Evolutionary conservation across 1,140 invertebrate species (phyloP).

Genomic region (Phortica variegata): DNA sequence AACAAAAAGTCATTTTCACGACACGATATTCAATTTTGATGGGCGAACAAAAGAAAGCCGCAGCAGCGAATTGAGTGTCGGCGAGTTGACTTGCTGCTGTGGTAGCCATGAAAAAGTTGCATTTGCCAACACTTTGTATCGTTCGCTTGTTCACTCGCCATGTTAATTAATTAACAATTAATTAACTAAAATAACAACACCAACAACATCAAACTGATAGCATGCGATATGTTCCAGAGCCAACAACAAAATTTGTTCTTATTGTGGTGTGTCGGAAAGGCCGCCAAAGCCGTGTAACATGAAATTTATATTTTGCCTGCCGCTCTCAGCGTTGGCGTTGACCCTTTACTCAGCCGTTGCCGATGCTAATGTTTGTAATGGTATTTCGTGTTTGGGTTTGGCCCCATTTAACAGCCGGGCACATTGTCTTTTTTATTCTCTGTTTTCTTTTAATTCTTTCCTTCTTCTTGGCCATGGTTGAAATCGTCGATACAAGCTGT

Average conservation of each 20-base stretch:
- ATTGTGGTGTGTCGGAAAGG: background rate
- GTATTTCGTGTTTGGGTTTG: slow-evolving; percentile 41
- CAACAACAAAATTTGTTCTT: slow-evolving; percentile 18
- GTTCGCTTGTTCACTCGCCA: slow-evolving; percentile 6
- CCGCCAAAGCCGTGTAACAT: too few species aligned
- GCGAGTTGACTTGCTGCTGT: too few species aligned
- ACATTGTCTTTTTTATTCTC: too few species aligned
- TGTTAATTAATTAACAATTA: slow-evolving; percentile 56
- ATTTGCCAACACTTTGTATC: slow-evolving; percentile 29
- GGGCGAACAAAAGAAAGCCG: too few species aligned
- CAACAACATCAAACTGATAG: slow-evolving; percentile 15
- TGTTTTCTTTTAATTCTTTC: too few species aligned
- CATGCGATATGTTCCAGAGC: too few species aligned
- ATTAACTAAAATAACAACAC: slow-evolving; percentile 36
- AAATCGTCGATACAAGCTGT: too few species aligned
- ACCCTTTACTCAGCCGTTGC: too few species aligned
- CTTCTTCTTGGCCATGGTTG: too few species aligned
- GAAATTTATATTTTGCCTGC: background rate
- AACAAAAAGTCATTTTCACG: too few species aligned
- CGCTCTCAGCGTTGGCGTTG: background rate
- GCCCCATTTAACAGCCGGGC: slow-evolving; percentile 29
- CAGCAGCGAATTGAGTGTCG: too few species aligned
- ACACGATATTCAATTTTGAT: too few species aligned
- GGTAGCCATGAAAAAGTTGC: slow-evolving; percentile 42
- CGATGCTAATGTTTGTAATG: slow-evolving; percentile 46